Evolutionary conservation across 1,140 invertebrate species (phyloP).

Genomic region (Heterodera carotae): DNA sequence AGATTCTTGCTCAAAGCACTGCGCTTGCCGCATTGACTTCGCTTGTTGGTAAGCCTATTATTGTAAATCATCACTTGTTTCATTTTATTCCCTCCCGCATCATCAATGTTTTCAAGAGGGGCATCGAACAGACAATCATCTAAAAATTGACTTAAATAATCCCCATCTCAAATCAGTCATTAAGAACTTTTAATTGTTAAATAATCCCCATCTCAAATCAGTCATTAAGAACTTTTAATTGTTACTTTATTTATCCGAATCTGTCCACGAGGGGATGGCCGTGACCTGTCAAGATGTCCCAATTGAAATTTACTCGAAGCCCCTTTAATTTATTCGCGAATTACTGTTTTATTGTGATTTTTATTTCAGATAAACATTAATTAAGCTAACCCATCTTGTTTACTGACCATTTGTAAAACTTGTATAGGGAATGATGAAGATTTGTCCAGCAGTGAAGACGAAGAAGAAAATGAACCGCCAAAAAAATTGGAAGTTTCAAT

Average conservation of each 20-base stretch:
- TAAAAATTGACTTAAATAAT: no score
- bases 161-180: no score
- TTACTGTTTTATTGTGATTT: background rate
- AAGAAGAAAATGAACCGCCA: background rate
- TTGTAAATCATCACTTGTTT: constrained; percentile 23
- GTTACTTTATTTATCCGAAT: background rate
- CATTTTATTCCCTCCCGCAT: background rate
- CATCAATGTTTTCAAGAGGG: no score
- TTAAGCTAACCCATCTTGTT: no score
- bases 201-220: no score
- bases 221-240: no score
- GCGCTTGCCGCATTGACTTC: constrained; percentile 42
- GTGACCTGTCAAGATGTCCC: no score
- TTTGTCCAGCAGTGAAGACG: constrained; percentile 15
- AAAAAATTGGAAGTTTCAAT: background rate
- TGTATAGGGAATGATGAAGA: background rate
- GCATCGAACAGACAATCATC: no score
- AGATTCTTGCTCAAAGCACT: constrained; percentile 41
- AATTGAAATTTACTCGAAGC: background rate
- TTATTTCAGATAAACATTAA: no score
- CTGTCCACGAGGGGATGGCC: no score
- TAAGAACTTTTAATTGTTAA: no score
- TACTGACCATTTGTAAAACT: background rate
- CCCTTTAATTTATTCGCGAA: background rate
- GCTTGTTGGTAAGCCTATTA: constrained; percentile 30